Evolutionary conservation across 2,888 invertebrate genomes (phyloP), one percentile per base, ranked within the genome.

Genomic region (Clistopyga incitator): DNA sequence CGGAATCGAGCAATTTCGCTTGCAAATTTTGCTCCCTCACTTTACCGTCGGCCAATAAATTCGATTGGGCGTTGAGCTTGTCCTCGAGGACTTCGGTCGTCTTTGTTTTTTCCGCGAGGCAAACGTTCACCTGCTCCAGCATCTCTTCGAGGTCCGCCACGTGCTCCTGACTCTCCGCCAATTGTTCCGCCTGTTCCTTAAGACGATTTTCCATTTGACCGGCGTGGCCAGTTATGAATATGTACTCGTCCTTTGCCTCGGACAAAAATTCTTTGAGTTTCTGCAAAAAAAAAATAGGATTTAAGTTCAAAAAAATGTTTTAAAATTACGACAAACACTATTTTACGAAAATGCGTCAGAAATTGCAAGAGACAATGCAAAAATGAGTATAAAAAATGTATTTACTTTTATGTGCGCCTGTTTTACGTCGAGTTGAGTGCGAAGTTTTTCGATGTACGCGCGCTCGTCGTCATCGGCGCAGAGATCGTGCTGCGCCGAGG

Each of bases 161-260:
- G 13, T 81, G 86, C 42, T 93, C 92, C 0, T 78, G 77, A 42
- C 87, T 86, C 59, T 89, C 90, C 6, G 87, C 65, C 15, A 91
- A 45, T 3, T 84, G 18, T 75, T 89, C 86, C 20, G 90, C 87
- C 74, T 89, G 87, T 1, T 88, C 82, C 47, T 90, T 89, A 23
- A 92, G 45, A 1, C 65, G 81, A 0, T 29, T 29, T 54, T 84
- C 84, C 81, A 84, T 81, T 25, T 88, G 78, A 23, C 78, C 75
- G 25, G 88, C 86, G 42, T 90, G 86, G 13, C 86, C 78, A 0
- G 87, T 89, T 25, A 91, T 88, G 0, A 72, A 64, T 45, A 92
- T 89, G 34, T 90, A 92, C n/a, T 93, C 93, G 34, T 90, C 87
- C 78, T 93, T 92, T 0, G 93, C 93, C 78, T 92, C 92, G 64